Conservation (phyloP, 2,797 vertebrate species). For the Sitta carolinensis region DNA sequence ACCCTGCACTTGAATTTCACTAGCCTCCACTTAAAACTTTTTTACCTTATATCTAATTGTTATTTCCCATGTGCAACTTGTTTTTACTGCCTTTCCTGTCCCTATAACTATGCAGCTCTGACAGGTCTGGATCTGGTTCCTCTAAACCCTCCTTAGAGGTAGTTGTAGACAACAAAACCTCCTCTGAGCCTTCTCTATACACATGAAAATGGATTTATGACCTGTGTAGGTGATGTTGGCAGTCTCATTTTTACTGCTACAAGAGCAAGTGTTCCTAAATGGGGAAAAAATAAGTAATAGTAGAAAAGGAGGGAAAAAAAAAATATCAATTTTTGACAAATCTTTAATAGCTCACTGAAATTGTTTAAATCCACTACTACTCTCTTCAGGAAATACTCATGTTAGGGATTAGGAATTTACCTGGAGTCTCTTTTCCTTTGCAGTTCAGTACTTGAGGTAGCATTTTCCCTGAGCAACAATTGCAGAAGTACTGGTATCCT, state of each 20-base stretch:
- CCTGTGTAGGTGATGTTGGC: too few relatives aligned
- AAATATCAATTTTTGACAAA: not conserved
- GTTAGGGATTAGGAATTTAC: not conserved
- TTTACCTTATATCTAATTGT: not conserved
- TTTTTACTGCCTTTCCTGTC: not conserved
- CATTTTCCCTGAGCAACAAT: not conserved
- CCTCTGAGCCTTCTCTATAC: not conserved
- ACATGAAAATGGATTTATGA: not conserved
- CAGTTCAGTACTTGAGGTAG: not conserved
- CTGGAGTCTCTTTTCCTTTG: not conserved
- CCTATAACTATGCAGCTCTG: not conserved
- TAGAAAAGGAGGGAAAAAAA: not conserved
- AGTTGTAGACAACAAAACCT: not conserved
- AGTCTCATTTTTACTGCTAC: not conserved
- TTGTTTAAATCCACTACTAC: not conserved
- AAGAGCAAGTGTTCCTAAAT: not conserved
- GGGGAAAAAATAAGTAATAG: not conserved
- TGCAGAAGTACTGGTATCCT: not conserved
- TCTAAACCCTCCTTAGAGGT: not conserved
- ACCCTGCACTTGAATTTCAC: not conserved
- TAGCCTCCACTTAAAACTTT: rapidly evolving
- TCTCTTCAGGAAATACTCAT: not conserved
- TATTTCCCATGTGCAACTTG: not conserved
- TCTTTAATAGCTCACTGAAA: not conserved
- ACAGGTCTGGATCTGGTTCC: not conserved